These are phyloP conservation scores for Pogoniulus pusillus DNA, from an alignment of 2,797 vertebrate species.

Conservation along the genomic window DNA sequence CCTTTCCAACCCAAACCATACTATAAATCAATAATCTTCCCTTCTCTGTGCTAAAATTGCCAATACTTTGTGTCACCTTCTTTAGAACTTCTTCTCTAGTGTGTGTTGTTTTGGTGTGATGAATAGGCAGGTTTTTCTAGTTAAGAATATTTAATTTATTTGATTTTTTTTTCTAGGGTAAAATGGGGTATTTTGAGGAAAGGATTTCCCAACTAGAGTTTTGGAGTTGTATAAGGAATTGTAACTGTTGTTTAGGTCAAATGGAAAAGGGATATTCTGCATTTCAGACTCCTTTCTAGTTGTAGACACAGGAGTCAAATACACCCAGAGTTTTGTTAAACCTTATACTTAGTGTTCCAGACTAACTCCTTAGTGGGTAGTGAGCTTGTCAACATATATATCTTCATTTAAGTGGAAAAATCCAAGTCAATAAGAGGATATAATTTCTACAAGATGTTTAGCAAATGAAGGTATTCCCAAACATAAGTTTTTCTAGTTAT, in stretches of 20 bases:
- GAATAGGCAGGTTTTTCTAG: neutral
- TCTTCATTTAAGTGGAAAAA: neutral
- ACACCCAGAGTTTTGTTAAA: neutral
- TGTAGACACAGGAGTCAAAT: neutral
- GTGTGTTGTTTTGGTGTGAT: neutral
- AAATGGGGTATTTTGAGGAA: neutral
- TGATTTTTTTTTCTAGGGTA: neutral
- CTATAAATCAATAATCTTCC: no score
- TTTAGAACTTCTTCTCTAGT: neutral
- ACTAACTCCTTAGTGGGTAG: neutral
- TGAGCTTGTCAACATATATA: neutral
- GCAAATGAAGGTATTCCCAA: neutral
- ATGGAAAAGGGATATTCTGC: neutral
- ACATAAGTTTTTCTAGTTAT: neutral
- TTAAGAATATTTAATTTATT: neutral
- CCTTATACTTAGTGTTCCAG: neutral
- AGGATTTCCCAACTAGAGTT: rapidly evolving
- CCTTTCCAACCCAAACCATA: no score
- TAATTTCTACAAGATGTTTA: neutral
- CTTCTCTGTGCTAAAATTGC: neutral
- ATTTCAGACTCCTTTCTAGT: neutral
- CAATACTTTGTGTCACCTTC: neutral
- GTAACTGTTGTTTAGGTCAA: neutral
- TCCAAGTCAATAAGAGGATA: rapidly evolving
- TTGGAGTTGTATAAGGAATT: neutral